These are phyloP conservation scores for Amphibalanus amphitrite DNA, from an alignment of 1,140 invertebrate species.

Conservation along the genomic window DNA sequence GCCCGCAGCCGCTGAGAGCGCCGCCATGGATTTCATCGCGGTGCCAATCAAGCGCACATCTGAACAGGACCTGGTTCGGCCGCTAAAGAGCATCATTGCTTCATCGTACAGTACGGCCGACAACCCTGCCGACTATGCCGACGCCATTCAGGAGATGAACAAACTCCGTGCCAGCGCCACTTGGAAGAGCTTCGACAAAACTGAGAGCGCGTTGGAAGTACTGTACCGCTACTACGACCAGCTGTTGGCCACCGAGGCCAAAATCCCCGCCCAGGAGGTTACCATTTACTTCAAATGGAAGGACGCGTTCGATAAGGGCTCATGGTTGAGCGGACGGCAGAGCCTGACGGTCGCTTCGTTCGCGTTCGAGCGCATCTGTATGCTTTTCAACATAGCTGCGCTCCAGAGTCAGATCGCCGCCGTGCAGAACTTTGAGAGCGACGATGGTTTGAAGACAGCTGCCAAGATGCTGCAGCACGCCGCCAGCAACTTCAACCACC, in stretches of 20 bases:
- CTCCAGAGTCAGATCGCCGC: slow-evolving; percentile 77
- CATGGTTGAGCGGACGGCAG: slow-evolving; percentile 78
- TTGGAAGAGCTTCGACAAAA: slow-evolving; percentile 82
- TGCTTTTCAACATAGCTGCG: slow-evolving; percentile 93
- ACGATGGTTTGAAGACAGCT: slow-evolving; percentile 73
- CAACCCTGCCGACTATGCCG: slow-evolving; percentile 54
- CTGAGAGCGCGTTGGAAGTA: slow-evolving; percentile 48
- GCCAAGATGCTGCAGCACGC: slow-evolving; percentile 45
- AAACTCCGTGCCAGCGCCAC: slow-evolving; percentile 73
- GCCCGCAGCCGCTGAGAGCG: too few relatives aligned
- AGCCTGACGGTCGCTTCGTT: slow-evolving; percentile 73
- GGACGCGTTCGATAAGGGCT: slow-evolving; percentile 94
- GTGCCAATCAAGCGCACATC: slow-evolving; percentile 85
- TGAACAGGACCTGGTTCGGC: slow-evolving; percentile 85
- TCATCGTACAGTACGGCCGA: slow-evolving; percentile 59
- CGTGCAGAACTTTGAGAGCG: slow-evolving; percentile 63
- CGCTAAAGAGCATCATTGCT: slow-evolving; percentile 76
- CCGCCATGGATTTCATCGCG: slow-evolving; percentile 50
- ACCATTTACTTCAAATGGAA: slow-evolving; percentile 79
- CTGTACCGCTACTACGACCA: slow-evolving; percentile 88
- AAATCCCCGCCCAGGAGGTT: slow-evolving; percentile 69
- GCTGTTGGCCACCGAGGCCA: slow-evolving; percentile 71
- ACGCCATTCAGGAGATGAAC: slow-evolving; percentile 67
- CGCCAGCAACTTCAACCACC: slow-evolving; percentile 71
- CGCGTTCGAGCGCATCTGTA: slow-evolving; percentile 81